These are phyloP conservation scores for Aspidiotus rigidus DNA, from an alignment of 2,888 invertebrate species.

Conservation along the genomic window DNA sequence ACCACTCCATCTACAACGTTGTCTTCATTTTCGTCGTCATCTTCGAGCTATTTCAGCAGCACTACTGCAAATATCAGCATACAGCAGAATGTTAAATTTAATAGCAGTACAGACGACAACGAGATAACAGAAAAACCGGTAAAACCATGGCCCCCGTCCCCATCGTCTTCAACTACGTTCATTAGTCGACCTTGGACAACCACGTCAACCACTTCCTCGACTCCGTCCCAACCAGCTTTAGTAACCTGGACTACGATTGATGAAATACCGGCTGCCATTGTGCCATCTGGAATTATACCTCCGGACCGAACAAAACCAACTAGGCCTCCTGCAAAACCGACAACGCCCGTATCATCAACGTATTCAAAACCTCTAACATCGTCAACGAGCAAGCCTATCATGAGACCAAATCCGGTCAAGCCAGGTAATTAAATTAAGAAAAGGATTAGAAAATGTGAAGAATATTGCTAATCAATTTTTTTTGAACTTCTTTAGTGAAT, in stretches of 20 bases:
- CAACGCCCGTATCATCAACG: conserved; percentile 34
- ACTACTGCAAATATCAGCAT: not conserved
- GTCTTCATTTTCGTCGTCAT: not conserved
- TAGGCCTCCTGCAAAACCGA: conserved; percentile 10
- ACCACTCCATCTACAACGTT: not conserved
- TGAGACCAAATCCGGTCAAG: not conserved
- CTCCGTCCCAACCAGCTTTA: conserved; percentile 42
- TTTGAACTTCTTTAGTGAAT: not conserved
- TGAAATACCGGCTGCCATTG: conserved; percentile 40
- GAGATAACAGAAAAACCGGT: conserved; percentile 26
- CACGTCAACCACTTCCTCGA: conserved; percentile 9
- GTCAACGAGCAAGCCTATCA: conserved; percentile 34
- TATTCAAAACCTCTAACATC: conserved; percentile 37
- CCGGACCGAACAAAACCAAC: conserved; percentile 35
- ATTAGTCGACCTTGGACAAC: conserved; percentile 8
- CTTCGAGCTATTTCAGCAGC: conserved; percentile 15
- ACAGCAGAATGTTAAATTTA: not conserved
- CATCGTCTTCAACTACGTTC: conserved; percentile 13
- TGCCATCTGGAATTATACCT: conserved; percentile 14
- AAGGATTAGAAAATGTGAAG: not conserved
- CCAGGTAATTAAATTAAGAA: not conserved
- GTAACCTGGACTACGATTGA: conserved; percentile 49
- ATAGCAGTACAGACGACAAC: conserved; percentile 4
- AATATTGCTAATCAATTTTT: not conserved
- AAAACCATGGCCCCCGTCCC: conserved; percentile 21